Base-by-base conservation (phyloP, 2,888 invertebrate species). In the Athalia cordata region DNA sequence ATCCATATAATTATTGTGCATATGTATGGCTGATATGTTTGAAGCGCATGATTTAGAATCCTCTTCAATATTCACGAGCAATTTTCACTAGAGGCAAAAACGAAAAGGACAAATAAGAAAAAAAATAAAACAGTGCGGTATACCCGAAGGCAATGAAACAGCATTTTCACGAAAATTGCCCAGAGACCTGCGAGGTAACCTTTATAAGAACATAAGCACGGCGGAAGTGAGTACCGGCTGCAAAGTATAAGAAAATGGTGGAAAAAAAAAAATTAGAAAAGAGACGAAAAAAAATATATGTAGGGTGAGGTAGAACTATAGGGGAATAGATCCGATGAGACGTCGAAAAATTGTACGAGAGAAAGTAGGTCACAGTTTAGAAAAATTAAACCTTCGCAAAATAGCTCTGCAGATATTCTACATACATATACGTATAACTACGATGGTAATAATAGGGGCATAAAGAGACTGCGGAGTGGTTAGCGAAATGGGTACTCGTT, bases 11-110 rank as follows among this genome's bases (percentile, higher is more conserved):
- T 15, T 29, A 43, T 5, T 3, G 43, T 62, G 29, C 4, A 6
- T 29, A 8, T 62, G 7, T 62, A 5, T 4, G n/a, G 9, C 45
- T 47, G 55, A 65, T 47, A 11, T n/a, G n/a, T 55, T 70, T 29
- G n/a, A 59, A 59, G n/a, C 13, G n/a, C n/a, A n/a, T n/a, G n/a
- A n/a, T n/a, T n/a, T n/a, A n/a, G n/a, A n/a, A 55, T 70, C 70
- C 70, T 13, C 45, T 72, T 72, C 45, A 47, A 72, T 72, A 72
- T 72, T 47, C 72, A 57, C 45, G 57, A 59, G 59, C 6, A 13
- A n/a, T 72, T 72, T 72, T 5, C n/a, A 3, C 45, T 45, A 47
- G 6, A 13, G 13, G 47, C 15, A 11, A 57, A 72, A 55, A n/a
- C 55, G 9, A 11, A n/a, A 9, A 9, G 55, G 55, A 7, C n/a